Conservation (phyloP, 1,140 invertebrate genomes). For the Agraylea sexmaculata region DNA sequence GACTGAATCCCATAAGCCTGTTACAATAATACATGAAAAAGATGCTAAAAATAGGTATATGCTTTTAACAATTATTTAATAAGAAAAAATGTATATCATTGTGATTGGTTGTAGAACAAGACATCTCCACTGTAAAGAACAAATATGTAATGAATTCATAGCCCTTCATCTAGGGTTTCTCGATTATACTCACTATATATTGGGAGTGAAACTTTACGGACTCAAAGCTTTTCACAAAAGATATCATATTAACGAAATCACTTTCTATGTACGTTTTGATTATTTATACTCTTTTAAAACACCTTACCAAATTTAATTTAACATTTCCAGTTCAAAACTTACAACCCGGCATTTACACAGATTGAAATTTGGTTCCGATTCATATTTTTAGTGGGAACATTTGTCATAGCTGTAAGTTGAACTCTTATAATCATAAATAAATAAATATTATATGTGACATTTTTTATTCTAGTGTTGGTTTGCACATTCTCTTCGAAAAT, state of each 20-base stretch:
- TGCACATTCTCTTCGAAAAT: constrained; percentile 76
- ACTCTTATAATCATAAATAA: constrained; percentile 13
- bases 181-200: constrained; percentile 77
- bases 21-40: constrained; percentile 49
- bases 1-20: constrained; percentile 54
- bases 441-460: constrained; percentile 4
- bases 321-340: constrained; percentile 81
- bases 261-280: constrained; percentile 74
- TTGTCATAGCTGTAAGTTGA: constrained; percentile 73
- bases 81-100: constrained; percentile 14
- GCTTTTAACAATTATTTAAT: too few species aligned
- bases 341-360: constrained; percentile 90
- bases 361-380: constrained; percentile 95
- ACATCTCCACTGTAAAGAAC: constrained; percentile 67
- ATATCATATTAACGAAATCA: constrained; percentile 72
- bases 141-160: constrained; percentile 78
- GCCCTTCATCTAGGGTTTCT: constrained; percentile 83
- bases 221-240: constrained; percentile 72
- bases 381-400: constrained; percentile 80
- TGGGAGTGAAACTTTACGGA: constrained; percentile 74
- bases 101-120: constrained; percentile 47
- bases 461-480: constrained; percentile 73
- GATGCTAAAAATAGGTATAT: constrained; percentile 56
- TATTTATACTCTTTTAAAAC: constrained; percentile 9
- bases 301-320: constrained; percentile 18